Conservation (phyloP, 2,888 invertebrate genomes). For the Lathronympha strigana region DNA sequence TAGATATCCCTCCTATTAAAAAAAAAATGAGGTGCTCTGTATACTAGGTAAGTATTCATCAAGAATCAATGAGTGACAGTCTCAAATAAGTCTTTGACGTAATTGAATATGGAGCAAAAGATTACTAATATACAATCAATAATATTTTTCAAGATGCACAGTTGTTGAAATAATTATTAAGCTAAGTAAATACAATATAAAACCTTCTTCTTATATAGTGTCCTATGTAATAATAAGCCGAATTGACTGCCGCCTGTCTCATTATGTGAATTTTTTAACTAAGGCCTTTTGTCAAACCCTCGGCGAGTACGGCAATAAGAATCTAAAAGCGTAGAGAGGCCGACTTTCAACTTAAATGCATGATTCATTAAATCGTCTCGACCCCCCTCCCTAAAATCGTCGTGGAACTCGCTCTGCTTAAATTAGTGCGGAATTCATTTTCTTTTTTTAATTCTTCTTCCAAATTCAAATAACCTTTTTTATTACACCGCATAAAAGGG, state of each 20-base stretch:
- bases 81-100: too few relatives aligned
- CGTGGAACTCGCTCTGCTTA: slow-evolving; percentile 74
- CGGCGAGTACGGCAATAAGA: slow-evolving; percentile 27
- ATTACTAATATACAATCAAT: too few relatives aligned
- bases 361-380: slow-evolving; percentile 72
- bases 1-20: too few relatives aligned
- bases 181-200: too few relatives aligned
- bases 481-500: slow-evolving; percentile 78
- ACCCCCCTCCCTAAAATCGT: slow-evolving; percentile 72
- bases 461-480: slow-evolving; percentile 82
- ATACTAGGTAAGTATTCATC: too few relatives aligned
- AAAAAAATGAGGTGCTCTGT: too few relatives aligned
- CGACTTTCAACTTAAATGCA: slow-evolving; percentile 70
- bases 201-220: background rate
- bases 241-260: background rate
- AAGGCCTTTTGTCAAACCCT: slow-evolving; percentile 12
- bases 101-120: too few relatives aligned
- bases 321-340: slow-evolving; percentile 43
- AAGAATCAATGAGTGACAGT: too few relatives aligned
- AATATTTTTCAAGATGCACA: too few relatives aligned
- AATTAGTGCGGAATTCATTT: slow-evolving; percentile 82
- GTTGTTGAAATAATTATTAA: too few relatives aligned
- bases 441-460: slow-evolving; percentile 80
- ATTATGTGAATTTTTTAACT: slow-evolving; percentile 24
- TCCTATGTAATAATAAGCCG: background rate